Evolutionary conservation across 2,797 vertebrate genomes (phyloP), one percentile per base, ranked within the genome.

Genomic region (Platalea minor): DNA sequence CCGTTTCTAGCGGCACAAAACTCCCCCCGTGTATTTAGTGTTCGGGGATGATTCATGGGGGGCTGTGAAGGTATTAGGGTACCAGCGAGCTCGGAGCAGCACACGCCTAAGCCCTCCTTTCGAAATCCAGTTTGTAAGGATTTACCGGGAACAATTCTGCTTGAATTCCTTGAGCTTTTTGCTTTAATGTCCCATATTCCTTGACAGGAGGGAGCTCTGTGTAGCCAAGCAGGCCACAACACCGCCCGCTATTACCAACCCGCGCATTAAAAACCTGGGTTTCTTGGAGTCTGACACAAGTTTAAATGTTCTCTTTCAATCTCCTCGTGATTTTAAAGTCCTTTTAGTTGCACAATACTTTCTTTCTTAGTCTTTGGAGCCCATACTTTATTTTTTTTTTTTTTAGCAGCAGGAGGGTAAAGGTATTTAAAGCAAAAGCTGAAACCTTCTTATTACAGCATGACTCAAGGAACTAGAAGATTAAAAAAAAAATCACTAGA

Each of bases 361-460:
- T 4, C 26, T 54, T 63, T 74, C 33, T 79, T 43, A 43, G 26
- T 41, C 61, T 72, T 65, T 57, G 11, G 16, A 88, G 15, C 45
- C 23, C 20, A 10, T 25, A 63, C 13, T 12, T 56, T 9, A 3
- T 35, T 35, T 35, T 35, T 35, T 35, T 21, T 37, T 41, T 45
- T 56, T 86, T 63, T 45, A 88, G 33, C 15, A 77, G 45, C 11
- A 74, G 37, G 18, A 83, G 3, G 13, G 13, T 18, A 50, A 48
- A 81, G 13, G 8, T 54, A 45, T 43, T 91, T 50, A 89, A 94
- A 91, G 17, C 13, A 85, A 85, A 43, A 94, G 23, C n/a, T 57
- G 60, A 88, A 95, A 72, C 7, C 16, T 54, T 68, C 45, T 76
- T 20, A 29, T 48, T 74, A 67, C 14, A 10, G 17, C 12, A 3